Evolutionary conservation across 2,113 vertebrate genomes (phyloP).

Genomic region (Mesocricetus auratus): DNA sequence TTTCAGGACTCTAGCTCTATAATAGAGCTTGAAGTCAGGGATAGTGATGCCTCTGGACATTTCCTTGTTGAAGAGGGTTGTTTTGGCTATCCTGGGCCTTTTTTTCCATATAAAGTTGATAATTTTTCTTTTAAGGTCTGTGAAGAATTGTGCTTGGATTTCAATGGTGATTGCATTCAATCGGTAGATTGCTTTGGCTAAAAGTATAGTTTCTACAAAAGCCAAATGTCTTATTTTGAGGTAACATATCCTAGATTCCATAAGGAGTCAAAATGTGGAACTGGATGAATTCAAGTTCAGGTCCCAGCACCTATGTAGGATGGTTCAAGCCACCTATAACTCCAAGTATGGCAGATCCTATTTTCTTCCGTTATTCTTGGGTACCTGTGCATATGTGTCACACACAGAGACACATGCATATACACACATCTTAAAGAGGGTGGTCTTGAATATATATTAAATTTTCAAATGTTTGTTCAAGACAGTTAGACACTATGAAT

Average conservation of each 20-base stretch:
- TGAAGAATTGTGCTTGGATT: too few relatives aligned
- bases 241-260: neutral
- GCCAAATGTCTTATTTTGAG: neutral
- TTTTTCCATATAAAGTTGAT: too few relatives aligned
- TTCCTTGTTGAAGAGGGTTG: too few relatives aligned
- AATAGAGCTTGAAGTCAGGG: too few relatives aligned
- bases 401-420: neutral
- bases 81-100: too few relatives aligned
- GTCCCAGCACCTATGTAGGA: neutral
- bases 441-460: conserved; percentile 1
- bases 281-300: neutral
- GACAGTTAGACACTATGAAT: neutral
- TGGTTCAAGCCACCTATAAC: neutral
- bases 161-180: too few relatives aligned
- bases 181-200: too few relatives aligned
- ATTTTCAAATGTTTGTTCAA: neutral
- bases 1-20: too few relatives aligned
- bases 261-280: neutral
- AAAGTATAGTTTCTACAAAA: conserved; percentile 3
- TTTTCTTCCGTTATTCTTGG: neutral
- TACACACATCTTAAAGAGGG: neutral
- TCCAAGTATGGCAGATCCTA: neutral
- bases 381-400: neutral
- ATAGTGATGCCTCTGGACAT: too few relatives aligned
- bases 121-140: too few relatives aligned